A percentile compares a stretch with the other conserved stretches of the same genome.
These are phyloP conservation scores for Copidosoma aretas DNA, from an alignment of 2,888 invertebrate species.

Conservation along the genomic window DNA sequence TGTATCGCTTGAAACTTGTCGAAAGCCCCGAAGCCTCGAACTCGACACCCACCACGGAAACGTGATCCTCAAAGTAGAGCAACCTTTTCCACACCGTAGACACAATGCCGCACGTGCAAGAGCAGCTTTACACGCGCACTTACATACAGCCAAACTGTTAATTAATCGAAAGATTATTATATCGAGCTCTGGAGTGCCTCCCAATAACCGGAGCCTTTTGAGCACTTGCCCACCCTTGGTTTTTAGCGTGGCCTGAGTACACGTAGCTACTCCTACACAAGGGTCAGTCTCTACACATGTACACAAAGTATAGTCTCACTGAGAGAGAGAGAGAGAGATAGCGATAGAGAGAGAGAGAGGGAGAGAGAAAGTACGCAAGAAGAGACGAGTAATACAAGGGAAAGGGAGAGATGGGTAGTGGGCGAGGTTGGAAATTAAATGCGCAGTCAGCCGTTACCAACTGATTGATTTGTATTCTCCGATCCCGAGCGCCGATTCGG, in stretches of 20 bases:
- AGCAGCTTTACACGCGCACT: background rate
- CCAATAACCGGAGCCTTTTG: constrained; percentile 10
- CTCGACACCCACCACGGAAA: too few species aligned
- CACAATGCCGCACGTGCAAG: background rate
- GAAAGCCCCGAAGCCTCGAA: too few species aligned
- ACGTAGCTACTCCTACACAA: background rate
- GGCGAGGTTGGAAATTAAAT: constrained; percentile 60
- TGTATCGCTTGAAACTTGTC: too few species aligned
- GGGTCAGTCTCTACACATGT: background rate
- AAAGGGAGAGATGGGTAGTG: background rate
- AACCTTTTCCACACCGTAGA: too few species aligned
- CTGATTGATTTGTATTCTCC: constrained; percentile 62
- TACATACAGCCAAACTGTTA: constrained; percentile 14
- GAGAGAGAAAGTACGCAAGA: constrained; percentile 7
- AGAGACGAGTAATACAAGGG: background rate
- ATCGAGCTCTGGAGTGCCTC: constrained; percentile 6
- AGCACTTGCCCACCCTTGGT: constrained; percentile 23
- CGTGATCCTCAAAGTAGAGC: too few species aligned
- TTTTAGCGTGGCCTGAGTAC: background rate
- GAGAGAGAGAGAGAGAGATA: background rate
- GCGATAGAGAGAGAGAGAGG: background rate
- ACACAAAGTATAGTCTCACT: background rate
- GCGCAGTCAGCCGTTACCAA: constrained; percentile 59
- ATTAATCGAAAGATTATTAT: constrained; percentile 36
- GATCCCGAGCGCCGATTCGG: constrained; percentile 40